These are phyloP conservation scores for Callitettix versicolor DNA, from an alignment of 1,140 invertebrate species.

Conservation along the genomic window DNA sequence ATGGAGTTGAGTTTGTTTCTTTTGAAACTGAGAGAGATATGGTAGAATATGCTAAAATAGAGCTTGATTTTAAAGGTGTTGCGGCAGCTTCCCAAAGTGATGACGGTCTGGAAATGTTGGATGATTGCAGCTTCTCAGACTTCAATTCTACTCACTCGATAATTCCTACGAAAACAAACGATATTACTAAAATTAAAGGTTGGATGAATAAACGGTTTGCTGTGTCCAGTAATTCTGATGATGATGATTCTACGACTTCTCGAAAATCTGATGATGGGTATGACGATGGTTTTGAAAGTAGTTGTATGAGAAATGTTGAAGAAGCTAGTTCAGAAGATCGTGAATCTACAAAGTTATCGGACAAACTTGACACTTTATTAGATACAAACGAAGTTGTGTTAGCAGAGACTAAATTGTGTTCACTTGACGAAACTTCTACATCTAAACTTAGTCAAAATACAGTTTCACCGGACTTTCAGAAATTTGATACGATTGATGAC, in stretches of 20 bases:
- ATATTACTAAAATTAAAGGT: constrained; percentile 24
- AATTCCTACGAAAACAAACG: constrained; percentile 22
- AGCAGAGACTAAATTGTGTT: neutral
- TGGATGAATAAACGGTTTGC: constrained; percentile 23
- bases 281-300: neutral
- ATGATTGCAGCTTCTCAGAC: constrained; percentile 1
- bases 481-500: neutral
- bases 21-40: constrained; percentile 10
- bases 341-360: neutral
- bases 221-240: neutral
- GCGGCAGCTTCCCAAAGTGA: neutral
- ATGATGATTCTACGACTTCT: neutral
- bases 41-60: constrained; percentile 1
- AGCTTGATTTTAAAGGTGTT: neutral
- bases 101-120: constrained; percentile 8
- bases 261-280: constrained; percentile 1
- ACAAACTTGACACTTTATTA: neutral
- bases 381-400: neutral
- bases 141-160: constrained; percentile 11
- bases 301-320: neutral
- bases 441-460: neutral
- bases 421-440: neutral
- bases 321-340: constrained; percentile 1
- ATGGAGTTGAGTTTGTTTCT: constrained; percentile 8
- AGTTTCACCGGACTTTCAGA: neutral